Percentiles rank a stretch among this genome's conserved stretches.
Evolutionary conservation across 1,140 invertebrate genomes (phyloP).

Genomic region (Sycophaga agraensis): DNA sequence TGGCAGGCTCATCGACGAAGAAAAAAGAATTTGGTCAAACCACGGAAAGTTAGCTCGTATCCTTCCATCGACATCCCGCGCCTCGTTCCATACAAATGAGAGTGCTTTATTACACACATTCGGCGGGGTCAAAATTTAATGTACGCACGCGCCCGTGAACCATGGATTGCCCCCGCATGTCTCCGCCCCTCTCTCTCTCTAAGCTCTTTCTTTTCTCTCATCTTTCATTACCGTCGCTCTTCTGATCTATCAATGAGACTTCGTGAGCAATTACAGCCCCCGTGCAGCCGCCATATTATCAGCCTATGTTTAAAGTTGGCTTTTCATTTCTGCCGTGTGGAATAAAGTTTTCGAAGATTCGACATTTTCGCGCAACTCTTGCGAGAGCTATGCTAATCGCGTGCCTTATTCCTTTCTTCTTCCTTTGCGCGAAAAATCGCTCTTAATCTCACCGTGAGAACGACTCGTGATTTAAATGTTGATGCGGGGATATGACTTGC

Average conservation of each 20-base stretch:
- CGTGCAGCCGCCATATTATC: conserved; percentile 13
- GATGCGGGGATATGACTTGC: conserved; percentile 21
- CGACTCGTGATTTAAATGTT: conserved; percentile 20
- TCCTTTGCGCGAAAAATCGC: not conserved
- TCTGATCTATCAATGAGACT: conserved; percentile 10
- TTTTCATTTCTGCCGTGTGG: conserved; percentile 4
- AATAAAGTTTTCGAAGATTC: conserved; percentile 25
- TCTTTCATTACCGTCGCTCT: conserved; percentile 1
- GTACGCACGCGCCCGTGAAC: not conserved
- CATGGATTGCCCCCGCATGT: not conserved
- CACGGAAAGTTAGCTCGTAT: conserved; percentile 10
- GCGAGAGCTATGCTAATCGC: conserved; percentile 17
- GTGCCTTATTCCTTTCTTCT: not conserved
- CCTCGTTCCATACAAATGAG: conserved; percentile 16
- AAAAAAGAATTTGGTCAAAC: too few species aligned
- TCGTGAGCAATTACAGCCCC: conserved; percentile 17
- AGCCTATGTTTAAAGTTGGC: conserved; percentile 5
- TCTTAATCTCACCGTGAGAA: not conserved
- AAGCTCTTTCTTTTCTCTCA: not conserved
- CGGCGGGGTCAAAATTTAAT: not conserved
- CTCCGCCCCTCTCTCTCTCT: too few species aligned
- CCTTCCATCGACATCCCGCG: not conserved
- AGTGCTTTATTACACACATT: conserved; percentile 19
- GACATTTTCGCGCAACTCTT: not conserved
- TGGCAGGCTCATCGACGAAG: too few species aligned